These are phyloP conservation scores for Gnatocerus cornutus DNA, from an alignment of 2,888 invertebrate species.

Conservation along the genomic window DNA sequence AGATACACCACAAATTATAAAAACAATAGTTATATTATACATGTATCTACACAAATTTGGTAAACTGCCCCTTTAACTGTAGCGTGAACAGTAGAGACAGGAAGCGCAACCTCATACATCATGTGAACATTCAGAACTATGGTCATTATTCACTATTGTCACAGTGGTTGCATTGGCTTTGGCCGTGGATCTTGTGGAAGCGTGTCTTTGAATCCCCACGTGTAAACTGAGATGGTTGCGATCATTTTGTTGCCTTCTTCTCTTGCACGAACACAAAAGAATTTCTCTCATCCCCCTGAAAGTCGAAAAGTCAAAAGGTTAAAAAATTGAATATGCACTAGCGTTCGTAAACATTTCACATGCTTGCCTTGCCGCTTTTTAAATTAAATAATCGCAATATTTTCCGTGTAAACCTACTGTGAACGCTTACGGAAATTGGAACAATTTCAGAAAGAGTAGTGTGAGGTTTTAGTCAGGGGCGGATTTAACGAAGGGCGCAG, in stretches of 20 bases:
- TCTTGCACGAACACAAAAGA: conserved; percentile 75
- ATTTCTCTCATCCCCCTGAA: conserved; percentile 87
- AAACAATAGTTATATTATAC: conserved; percentile 4
- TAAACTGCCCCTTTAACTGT: conserved; percentile 53
- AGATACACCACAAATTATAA: conserved; percentile 25
- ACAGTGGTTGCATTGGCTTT: conserved; percentile 65
- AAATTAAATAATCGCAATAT: too few species aligned
- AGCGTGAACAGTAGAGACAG: conserved; percentile 63
- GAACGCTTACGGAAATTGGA: too few species aligned
- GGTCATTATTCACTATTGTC: conserved; percentile 66
- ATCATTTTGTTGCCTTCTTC: conserved; percentile 63
- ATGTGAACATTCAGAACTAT: conserved; percentile 66
- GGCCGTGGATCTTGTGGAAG: conserved; percentile 64
- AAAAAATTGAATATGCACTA: too few species aligned
- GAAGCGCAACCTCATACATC: conserved; percentile 66
- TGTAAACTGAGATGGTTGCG: conserved; percentile 61
- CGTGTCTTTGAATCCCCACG: conserved; percentile 60
- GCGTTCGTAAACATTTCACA: too few species aligned
- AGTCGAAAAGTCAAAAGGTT: conserved; percentile 14
- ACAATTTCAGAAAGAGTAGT: too few species aligned
- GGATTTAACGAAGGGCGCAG: too few species aligned
- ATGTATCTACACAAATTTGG: not conserved
- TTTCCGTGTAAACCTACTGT: too few species aligned
- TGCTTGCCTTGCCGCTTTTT: too few species aligned
- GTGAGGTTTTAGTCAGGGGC: too few species aligned